Base-by-base conservation (phyloP, 37 sponge, comb jelly and placozoan species). In the Halisarca cf. caerulea region DNA sequence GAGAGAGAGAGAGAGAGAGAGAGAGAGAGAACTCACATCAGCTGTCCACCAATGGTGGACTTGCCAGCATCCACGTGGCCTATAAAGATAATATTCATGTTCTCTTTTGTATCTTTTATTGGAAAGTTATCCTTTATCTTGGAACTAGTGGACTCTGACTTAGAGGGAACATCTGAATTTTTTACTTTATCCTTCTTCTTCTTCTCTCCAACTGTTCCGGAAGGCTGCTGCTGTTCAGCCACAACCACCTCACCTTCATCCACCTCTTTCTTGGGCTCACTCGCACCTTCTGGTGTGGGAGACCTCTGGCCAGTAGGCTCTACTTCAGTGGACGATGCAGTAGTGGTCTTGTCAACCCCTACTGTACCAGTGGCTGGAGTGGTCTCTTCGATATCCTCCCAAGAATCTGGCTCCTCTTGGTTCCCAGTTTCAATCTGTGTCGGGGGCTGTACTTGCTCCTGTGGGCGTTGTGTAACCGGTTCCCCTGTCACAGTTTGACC, bases 61-160 rank as follows among this genome's bases (percentile, higher is more conserved):
- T 99, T 99, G 27, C 99, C 99, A 30, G 99, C 99, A 86, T 99
- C 99, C 11, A 99, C 99, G 78, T 99, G 99, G 7, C 99, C 99
- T 58, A 99, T 99, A 68, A 99, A 99, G 11, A 99, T 85, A 42
- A 99, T 95, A 58, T 99, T 99, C 40, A 99, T 57, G 70, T 91
- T 94, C 80, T 99, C 99, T 36, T 98, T 95, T 15, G 84, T 90
- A 21, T 90, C 88, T 35, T 62, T 37, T 41, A 68, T 84, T 18
- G 83, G 88, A 0, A 87, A 88, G 8, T 44, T 34, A 11, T 51
- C 42, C 66, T 88, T 83, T 11, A 40, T n/a, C 62, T 86, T 80
- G 15, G 75, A 23, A 28, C 23, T 39, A 2, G 51, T 37, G 30
- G 59, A 30, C 3, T 38, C 54, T n/a, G 23, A 55, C 42, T 78